Conservation (phyloP, 2,888 invertebrate species). For the Oegoconia quadripuncta region DNA sequence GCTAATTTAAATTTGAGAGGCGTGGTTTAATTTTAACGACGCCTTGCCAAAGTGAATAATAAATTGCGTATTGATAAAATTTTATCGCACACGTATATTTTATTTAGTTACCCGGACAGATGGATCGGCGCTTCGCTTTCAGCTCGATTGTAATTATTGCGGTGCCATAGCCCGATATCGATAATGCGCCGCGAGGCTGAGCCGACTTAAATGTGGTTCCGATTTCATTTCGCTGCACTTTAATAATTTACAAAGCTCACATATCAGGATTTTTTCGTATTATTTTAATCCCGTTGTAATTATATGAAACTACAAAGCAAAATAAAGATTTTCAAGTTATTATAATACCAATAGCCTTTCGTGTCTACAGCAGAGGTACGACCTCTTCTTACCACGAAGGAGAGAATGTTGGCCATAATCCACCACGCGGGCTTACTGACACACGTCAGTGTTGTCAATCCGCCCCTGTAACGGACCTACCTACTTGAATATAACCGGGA, state of each 20-base stretch:
- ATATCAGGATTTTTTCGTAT: constrained; percentile 59
- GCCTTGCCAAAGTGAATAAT: constrained; percentile 33
- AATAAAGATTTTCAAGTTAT: background rate
- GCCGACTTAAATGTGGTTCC: constrained; percentile 65
- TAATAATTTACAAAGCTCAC: constrained; percentile 65
- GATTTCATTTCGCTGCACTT: constrained; percentile 46
- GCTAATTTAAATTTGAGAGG: constrained; percentile 33
- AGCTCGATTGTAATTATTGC: constrained; percentile 74
- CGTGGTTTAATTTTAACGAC: constrained; percentile 25
- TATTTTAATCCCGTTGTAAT: constrained; percentile 44
- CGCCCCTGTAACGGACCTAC: no score
- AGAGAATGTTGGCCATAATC: no score
- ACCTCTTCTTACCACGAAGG: no score
- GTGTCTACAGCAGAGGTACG: no score
- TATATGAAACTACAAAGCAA: background rate
- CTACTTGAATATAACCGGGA: no score
- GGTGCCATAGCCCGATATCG: constrained; percentile 74
- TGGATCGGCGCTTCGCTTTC: constrained; percentile 63
- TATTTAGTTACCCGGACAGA: constrained; percentile 64
- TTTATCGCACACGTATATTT: constrained; percentile 54
- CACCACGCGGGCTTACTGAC: no score
- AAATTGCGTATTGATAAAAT: constrained; percentile 56
- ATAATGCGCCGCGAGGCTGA: constrained; percentile 69
- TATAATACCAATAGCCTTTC: no score
- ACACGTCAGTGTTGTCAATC: no score